Conservation (phyloP, 37 sponge, comb jelly and placozoan genomes). For the Lycopodina hypogea region DNA sequence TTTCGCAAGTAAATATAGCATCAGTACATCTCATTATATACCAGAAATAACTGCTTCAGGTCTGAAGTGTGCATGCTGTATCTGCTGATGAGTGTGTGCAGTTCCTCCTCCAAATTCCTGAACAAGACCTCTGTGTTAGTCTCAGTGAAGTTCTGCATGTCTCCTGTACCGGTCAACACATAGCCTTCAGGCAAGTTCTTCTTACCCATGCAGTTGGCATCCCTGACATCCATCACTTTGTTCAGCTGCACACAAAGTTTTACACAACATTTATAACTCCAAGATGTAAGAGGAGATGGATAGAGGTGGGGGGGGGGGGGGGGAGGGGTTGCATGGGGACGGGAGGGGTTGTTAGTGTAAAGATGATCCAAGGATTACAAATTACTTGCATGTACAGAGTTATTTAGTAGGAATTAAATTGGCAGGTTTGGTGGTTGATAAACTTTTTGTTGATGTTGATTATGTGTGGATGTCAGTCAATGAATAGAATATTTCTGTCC, state of each 20-base stretch:
- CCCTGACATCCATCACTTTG: too few species aligned
- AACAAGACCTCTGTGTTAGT: slow-evolving; percentile 31
- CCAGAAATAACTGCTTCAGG: slow-evolving; percentile 41
- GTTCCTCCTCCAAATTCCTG: slow-evolving; percentile 42
- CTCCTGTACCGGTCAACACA: slow-evolving; percentile 20
- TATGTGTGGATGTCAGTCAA: too few species aligned
- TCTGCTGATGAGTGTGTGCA: slow-evolving; percentile 20
- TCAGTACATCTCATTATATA: slow-evolving; percentile 6
- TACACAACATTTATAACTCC: too few species aligned
- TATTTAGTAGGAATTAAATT: background rate
- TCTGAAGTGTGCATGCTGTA: slow-evolving; percentile 42
- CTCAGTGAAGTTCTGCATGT: slow-evolving; percentile 7
- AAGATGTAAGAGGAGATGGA: background rate
- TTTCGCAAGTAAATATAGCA: too few species aligned
- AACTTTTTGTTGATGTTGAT: too few species aligned
- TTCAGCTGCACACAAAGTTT: too few species aligned
- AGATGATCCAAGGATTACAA: background rate
- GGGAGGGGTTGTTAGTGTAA: background rate
- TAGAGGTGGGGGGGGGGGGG: slow-evolving; percentile 12
- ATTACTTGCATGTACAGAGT: background rate
- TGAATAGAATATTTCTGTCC: too few species aligned
- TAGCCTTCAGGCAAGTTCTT: background rate
- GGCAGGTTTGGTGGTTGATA: too few species aligned
- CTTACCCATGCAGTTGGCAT: too few species aligned
- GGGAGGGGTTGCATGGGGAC: background rate